These are phyloP conservation scores for Macropus fuliginosus DNA, from an alignment of 2,797 vertebrate genomes.

Conservation along the genomic window DNA sequence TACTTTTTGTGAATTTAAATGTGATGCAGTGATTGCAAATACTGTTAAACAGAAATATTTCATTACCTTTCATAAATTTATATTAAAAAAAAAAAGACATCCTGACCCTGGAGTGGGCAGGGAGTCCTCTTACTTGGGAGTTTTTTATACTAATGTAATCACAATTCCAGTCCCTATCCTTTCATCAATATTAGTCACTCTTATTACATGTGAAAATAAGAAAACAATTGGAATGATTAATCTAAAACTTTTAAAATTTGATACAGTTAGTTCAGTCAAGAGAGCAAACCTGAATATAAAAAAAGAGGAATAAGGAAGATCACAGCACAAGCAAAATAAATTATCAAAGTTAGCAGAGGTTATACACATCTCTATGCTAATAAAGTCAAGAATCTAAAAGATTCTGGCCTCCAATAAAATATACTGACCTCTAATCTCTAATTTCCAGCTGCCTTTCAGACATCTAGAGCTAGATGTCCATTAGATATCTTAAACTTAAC, in stretches of 20 bases:
- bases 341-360: neutral
- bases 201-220: neutral
- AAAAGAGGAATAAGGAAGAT: neutral
- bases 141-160: neutral
- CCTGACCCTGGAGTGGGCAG: neutral
- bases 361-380: neutral
- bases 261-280: neutral
- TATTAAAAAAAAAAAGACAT: conserved; percentile 34
- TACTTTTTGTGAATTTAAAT: conserved; percentile 13
- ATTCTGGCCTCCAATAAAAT: neutral
- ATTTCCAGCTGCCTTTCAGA: neutral
- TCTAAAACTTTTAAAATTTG: neutral
- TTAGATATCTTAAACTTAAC: neutral
- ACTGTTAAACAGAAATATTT: neutral
- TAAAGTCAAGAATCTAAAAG: neutral
- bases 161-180: neutral
- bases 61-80: conserved; percentile 37
- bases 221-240: neutral
- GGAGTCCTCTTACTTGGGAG: neutral
- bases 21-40: conserved; percentile 47
- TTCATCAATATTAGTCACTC: neutral
- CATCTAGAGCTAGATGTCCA: neutral
- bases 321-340: neutral
- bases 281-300: neutral
- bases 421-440: neutral